Conservation (phyloP, 2,888 invertebrate genomes). For the Eretmocerus hayati region DNA sequence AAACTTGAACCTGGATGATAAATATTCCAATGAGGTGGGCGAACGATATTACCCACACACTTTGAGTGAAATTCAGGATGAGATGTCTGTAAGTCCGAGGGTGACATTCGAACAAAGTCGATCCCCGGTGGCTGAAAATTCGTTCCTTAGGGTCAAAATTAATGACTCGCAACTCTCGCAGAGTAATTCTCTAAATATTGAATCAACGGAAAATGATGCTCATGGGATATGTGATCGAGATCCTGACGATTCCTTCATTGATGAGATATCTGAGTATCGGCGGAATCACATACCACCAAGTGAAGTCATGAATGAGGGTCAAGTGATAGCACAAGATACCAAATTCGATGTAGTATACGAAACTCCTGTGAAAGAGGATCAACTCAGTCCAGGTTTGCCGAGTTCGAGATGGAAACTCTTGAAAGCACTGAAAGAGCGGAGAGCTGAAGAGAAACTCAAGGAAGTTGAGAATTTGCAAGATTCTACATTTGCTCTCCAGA, state of each 20-base stretch:
- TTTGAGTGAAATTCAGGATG: slow-evolving; percentile 67
- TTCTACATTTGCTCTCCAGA: slow-evolving; percentile 33
- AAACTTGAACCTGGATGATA: slow-evolving; percentile 47
- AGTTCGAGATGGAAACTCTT: slow-evolving; percentile 87
- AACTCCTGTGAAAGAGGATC: slow-evolving; percentile 8
- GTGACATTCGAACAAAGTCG: background rate
- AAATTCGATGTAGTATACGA: no score
- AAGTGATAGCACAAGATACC: no score
- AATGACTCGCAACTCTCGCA: background rate
- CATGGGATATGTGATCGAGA: background rate
- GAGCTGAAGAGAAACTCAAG: slow-evolving; percentile 77
- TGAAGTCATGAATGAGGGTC: background rate
- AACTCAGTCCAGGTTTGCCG: slow-evolving; percentile 51
- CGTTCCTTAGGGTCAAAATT: background rate
- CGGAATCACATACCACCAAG: background rate
- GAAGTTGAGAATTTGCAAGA: slow-evolving; percentile 44
- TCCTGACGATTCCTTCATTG: background rate
- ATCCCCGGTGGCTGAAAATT: background rate
- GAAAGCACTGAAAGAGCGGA: slow-evolving; percentile 81
- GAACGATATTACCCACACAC: slow-evolving; percentile 86
- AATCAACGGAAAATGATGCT: background rate
- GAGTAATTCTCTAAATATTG: background rate
- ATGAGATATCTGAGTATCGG: background rate
- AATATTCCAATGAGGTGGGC: slow-evolving; percentile 76
- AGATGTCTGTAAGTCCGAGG: slow-evolving; percentile 30